Evolutionary conservation across 2,113 vertebrate species (phyloP).

Genomic region (Caracal caracal): DNA sequence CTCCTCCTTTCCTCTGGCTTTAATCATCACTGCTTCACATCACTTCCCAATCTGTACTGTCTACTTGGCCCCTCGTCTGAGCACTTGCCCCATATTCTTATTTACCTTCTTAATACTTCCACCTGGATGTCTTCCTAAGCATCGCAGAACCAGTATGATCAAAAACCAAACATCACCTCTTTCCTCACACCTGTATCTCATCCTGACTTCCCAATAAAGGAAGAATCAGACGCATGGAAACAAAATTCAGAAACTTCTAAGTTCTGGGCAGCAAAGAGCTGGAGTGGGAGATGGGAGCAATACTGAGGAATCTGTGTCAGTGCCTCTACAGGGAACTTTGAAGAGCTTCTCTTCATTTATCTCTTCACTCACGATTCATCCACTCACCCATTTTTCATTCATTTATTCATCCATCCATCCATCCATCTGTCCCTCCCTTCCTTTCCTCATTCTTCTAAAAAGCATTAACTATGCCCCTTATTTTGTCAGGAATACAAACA

Average conservation of each 20-base stretch:
- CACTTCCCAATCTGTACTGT: not conserved
- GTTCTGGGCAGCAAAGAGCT: not conserved
- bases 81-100: not conserved
- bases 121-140: not conserved
- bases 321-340: not conserved
- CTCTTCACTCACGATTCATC: not conserved
- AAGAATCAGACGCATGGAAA: not conserved
- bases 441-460: not conserved
- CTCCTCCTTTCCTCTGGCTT: not conserved
- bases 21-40: not conserved
- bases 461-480: not conserved
- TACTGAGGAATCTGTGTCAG: not conserved
- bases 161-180: not conserved
- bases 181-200: not conserved
- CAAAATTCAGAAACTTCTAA: not conserved
- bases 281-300: fast-evolving
- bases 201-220: not conserved
- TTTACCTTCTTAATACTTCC: not conserved
- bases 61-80: not conserved
- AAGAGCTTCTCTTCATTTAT: not conserved
- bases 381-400: not conserved
- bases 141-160: not conserved
- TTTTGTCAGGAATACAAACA: not conserved
- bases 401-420: not conserved
- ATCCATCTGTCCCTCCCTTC: not conserved